These are phyloP conservation scores for Thripadectes ignobilis DNA, from an alignment of 2,797 vertebrate species.

Conservation along the genomic window DNA sequence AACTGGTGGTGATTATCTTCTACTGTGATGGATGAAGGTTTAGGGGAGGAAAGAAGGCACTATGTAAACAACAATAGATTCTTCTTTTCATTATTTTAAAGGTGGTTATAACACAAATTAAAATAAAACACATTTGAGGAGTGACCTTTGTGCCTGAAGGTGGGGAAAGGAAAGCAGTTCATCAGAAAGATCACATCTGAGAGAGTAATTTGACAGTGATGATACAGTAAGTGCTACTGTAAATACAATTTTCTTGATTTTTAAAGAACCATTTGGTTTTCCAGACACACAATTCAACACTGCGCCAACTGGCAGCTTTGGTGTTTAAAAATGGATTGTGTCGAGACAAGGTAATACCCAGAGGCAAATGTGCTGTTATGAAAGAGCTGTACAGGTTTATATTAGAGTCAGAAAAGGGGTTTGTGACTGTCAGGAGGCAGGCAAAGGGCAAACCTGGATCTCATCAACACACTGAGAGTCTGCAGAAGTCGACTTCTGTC, in stretches of 20 bases:
- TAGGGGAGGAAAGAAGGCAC: background rate
- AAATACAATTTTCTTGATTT: slow-evolving; percentile 17
- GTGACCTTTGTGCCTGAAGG: background rate
- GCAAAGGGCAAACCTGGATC: background rate
- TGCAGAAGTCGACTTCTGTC: background rate
- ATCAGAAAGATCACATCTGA: background rate
- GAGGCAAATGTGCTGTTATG: slow-evolving; percentile 46
- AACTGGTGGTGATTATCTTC: background rate
- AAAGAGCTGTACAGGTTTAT: slow-evolving; percentile 33
- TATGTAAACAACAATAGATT: background rate
- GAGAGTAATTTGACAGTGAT: slow-evolving; percentile 1
- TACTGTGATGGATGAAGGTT: background rate
- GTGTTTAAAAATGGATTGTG: slow-evolving; percentile 57
- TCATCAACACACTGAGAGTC: background rate
- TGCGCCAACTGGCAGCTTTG: background rate
- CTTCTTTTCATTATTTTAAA: background rate
- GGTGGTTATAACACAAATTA: background rate
- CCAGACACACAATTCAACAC: slow-evolving; percentile 39
- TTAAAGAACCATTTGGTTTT: slow-evolving; percentile 22
- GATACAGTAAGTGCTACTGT: background rate
- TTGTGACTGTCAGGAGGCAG: slow-evolving; percentile 16
- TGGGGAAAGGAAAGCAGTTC: background rate
- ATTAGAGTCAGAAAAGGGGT: background rate
- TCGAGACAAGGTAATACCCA: slow-evolving; percentile 48
- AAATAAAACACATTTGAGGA: background rate